These are phyloP conservation scores for Tachystola acroxantha DNA, from an alignment of 2,888 invertebrate genomes.

Conservation along the genomic window DNA sequence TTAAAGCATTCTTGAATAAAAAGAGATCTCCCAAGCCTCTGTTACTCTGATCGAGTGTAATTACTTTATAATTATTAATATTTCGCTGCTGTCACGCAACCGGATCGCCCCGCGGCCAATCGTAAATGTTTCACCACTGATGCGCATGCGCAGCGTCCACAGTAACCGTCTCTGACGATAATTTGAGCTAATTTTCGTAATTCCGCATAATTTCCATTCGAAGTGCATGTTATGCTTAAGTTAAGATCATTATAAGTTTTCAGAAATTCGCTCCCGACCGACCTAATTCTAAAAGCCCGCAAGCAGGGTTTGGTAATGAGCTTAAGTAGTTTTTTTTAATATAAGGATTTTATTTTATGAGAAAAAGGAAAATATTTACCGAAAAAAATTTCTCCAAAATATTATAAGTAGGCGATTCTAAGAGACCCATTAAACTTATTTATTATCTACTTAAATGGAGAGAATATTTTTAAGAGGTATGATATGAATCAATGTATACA, in stretches of 20 bases:
- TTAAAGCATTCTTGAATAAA: neutral
- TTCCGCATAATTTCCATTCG: constrained; percentile 60
- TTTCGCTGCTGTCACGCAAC: constrained; percentile 64
- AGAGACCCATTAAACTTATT: too few relatives aligned
- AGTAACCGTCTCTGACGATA: constrained; percentile 55
- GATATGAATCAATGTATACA: too few relatives aligned
- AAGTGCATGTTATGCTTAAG: constrained; percentile 62
- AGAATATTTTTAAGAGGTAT: too few relatives aligned
- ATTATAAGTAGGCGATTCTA: neutral
- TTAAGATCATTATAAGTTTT: constrained; percentile 51
- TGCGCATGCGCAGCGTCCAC: constrained; percentile 47
- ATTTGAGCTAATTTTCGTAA: constrained; percentile 72
- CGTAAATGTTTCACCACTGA: constrained; percentile 42
- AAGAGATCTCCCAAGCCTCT: neutral
- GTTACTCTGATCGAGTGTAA: constrained; percentile 37
- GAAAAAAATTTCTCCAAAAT: neutral
- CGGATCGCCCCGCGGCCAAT: constrained; percentile 35
- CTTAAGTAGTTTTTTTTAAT: neutral
- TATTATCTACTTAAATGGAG: too few relatives aligned
- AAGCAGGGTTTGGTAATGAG: constrained; percentile 26
- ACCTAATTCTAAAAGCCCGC: constrained; percentile 47
- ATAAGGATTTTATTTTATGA: neutral
- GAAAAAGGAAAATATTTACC: neutral
- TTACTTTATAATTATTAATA: constrained; percentile 61
- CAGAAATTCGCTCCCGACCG: constrained; percentile 34